These are phyloP conservation scores for Anneissia japonica DNA, from an alignment of 35 echinoderm and acorn worm species.

Conservation along the genomic window DNA sequence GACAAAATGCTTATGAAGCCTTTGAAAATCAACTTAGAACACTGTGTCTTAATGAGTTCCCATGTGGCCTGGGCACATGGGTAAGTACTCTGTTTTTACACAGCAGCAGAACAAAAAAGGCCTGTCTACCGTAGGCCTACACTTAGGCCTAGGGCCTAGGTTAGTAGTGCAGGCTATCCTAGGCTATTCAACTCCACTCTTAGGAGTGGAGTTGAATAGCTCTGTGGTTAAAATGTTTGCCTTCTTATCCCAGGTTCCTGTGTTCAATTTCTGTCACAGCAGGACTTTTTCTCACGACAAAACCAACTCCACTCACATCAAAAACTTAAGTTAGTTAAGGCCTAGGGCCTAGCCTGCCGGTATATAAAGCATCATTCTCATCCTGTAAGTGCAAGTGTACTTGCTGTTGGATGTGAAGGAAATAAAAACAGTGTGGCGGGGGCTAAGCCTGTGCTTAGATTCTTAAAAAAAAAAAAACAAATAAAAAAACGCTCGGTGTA, in stretches of 20 bases:
- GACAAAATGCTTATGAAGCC: conserved; percentile 62
- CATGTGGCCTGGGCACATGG: conserved; percentile 77
- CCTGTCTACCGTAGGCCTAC: neutral
- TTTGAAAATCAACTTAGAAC: conserved; percentile 74
- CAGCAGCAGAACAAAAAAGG: neutral
- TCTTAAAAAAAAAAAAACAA: too few relatives aligned
- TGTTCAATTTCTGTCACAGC: neutral
- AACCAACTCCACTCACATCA: too few relatives aligned
- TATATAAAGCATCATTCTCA: too few relatives aligned
- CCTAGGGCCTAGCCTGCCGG: too few relatives aligned
- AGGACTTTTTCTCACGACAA: too few relatives aligned
- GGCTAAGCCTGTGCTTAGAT: too few relatives aligned
- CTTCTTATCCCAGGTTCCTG: neutral
- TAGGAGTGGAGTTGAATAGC: too few relatives aligned
- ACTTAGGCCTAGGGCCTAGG: neutral
- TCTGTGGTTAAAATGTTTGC: neutral
- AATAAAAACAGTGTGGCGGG: too few relatives aligned
- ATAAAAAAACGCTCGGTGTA: too few relatives aligned
- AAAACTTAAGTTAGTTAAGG: too few relatives aligned
- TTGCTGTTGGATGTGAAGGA: too few relatives aligned
- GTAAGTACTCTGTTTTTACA: conserved; percentile 10
- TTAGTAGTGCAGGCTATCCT: neutral
- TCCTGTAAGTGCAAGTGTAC: too few relatives aligned
- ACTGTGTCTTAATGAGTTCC: conserved; percentile 88
- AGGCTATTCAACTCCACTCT: neutral